Evolutionary conservation across 2,888 invertebrate genomes (phyloP), one percentile per base, ranked within the genome.

Genomic region (Scotopteryx bipunctaria): DNA sequence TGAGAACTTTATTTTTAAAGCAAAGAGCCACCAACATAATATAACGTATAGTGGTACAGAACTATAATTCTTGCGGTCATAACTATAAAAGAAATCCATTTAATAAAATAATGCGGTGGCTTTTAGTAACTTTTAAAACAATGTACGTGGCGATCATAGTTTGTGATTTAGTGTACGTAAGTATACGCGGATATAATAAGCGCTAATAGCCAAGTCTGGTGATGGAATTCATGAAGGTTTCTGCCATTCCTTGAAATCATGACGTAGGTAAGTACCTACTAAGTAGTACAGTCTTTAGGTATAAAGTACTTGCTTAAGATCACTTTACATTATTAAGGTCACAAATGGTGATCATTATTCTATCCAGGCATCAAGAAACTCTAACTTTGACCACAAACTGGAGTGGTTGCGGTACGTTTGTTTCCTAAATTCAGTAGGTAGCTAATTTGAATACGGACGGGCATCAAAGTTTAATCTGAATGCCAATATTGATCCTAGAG

Each of bases 401-500:
- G 50, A 59, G 61, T 69, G 57, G 68, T 66, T 64, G 63, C 59
- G 58, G 63, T 62, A 64, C 65, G 67, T 70, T 69, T 71, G 69
- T 71, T 67, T 64, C 62, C 66, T 55, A 63, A 76, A 76, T 75
- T 74, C 61, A 48, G 66, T 66, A 67, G 56, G 63, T 62, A 67
- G 63, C 70, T 71, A 72, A 79, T 79, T 79, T 78, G 71, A 76
- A 77, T 79, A 72, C 68, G 61, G 68, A 59, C 64, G 57, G n/a
- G 62, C 71, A 74, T 74, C 71, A 72, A 79, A 79, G 78, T 81
- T 82, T 74, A 80, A 80, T 78, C 76, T 73, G 66, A 69, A 66
- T 72, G 62, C 51, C 70, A 78, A 79, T 82, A 84, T 82, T 81
- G 84, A 79, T 81, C 78, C 69, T 64, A 73, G 74, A 78, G 70